Evolutionary conservation across 92 coral and sea anemone species (phyloP), one percentile per base, ranked within the genome.

Genomic region (Virgularia gustaviana): DNA sequence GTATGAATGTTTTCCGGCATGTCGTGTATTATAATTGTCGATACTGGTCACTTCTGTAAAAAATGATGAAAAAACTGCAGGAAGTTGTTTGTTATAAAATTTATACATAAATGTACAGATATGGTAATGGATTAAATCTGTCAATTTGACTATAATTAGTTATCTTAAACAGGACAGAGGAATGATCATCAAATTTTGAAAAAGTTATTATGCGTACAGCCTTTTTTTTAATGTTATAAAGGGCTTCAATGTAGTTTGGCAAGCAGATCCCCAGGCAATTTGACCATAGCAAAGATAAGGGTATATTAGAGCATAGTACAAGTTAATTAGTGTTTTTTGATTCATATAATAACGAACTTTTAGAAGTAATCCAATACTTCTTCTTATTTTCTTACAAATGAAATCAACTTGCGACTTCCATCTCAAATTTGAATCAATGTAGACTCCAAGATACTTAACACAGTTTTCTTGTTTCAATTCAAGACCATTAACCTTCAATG

Each of bases 261-360:
- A 73, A 30, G 78, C 79, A 55, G 79, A 72, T 2, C 81, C 85
- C 88, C 85, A 85, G n/a, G 74, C 72, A 36, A 76, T 29, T 15
- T 80, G 52, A 16, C 86, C 89, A 68, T 81, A 75, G 7, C 47
- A 80, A 18, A 85, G 38, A 55, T 65, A 85, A 22, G 89, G 89
- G 29, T 80, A 75, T 22, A 81, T 61, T 34, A 85, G 49, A 68
- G 82, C 34, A 45, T 80, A 80, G 66, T 85, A 85, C n/a, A 85
- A 36, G 29, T 57, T 61, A 10, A 13, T 32, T 0, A 81, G 72
- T 49, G 62, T 67, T 18, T 63, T 43, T 38, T 61, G 29, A 35
- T 80, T 70, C 36, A 75, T 77, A 81, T 47, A 85, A 56, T 81
- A 80, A 24, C 89, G 66, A 28, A 76, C 22, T 80, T 85, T 85